phyloP scores from a whole-genome alignment of 2,888 invertebrate species.

The Thyatira batis region DNA sequence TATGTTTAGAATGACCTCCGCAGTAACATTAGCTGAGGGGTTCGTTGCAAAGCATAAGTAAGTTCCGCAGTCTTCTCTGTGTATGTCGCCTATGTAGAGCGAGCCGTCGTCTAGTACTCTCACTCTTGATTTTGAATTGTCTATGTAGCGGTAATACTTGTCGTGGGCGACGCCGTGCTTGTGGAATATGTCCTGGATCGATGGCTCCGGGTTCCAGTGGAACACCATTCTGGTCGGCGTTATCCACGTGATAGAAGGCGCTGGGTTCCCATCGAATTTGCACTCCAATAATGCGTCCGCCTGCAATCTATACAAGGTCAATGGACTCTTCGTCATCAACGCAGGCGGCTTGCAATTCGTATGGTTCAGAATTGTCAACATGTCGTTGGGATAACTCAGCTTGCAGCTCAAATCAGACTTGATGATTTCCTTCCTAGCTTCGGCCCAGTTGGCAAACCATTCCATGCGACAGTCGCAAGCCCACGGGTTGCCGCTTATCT shows the following conservation, averaged over 20 bases:
- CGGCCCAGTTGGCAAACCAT: conserved; percentile 85
- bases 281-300: conserved; percentile 89
- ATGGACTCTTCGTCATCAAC: conserved; percentile 83
- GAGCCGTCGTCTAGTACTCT: conserved; percentile 89
- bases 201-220: conserved; percentile 90
- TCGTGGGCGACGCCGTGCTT: conserved; percentile 86
- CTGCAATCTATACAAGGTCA: conserved; percentile 84
- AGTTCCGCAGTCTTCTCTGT: conserved; percentile 90
- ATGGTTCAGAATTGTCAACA: conserved; percentile 86
- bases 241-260: conserved; percentile 92
- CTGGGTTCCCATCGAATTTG: conserved; percentile 88
- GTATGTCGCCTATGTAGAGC: conserved; percentile 86
- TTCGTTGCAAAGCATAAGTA: conserved; percentile 94
- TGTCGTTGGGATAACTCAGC: conserved; percentile 85
- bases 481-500: conserved; percentile 90
- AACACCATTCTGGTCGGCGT: conserved; percentile 88
- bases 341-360: conserved; percentile 86
- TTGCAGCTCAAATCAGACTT: conserved; percentile 86
- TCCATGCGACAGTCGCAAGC: conserved; percentile 93
- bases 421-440: conserved; percentile 71
- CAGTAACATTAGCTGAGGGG: conserved; percentile 89
- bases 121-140: conserved; percentile 81
- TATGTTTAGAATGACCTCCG: conserved; percentile 89
- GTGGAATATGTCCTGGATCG: conserved; percentile 84
- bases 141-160: conserved; percentile 69